Evolutionary conservation across 1,140 invertebrate genomes (phyloP), one percentile per base, ranked within the genome.

Genomic region (Gonatopus flavifemur): DNA sequence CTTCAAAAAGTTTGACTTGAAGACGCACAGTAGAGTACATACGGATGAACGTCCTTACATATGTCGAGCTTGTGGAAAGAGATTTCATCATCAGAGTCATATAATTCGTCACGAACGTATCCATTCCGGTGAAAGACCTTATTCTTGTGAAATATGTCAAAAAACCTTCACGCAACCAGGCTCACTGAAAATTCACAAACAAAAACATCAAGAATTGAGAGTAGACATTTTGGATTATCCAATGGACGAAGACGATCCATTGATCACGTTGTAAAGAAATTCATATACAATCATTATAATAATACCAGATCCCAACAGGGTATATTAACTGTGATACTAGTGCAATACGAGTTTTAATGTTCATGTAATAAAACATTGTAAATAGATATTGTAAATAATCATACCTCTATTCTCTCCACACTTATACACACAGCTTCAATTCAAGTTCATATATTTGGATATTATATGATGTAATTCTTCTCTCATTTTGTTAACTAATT

Each of bases 11-110:
- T 74, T 70, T 18, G 74, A 74, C 28, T 41, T 79, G 13, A 78
- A 77, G 41, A 76, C 69, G 21, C 77, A 80, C 21, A 62, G 49
- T 15, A 62, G 79, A 44, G 77, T 74, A 3, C 82, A 83, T 51
- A 74, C 77, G n/a, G 77, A 81, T 8, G 80, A 82, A 52, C 69
- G 78, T 45, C 81, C 82, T 0, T 82, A 80, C 54, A 60, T 74
- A 12, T 84, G 83, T 57, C 69, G 62, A 6, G 62, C 67, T 3
- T 84, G 83, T 55, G 80, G 79, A 1, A 80, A 81, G 44, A 62
- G 72, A 2, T 84, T 84, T 64, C 69, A 70, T 45, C 66, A 76
- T 53, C 63, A 66, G 21, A 76, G 73, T 42, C 72, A 74, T 9
- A 72, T 76, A 6, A 71, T 74, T 44, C 61, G 68, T 8, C 77